Base-by-base conservation (phyloP, 2,888 invertebrate species). In the Cylloceria caligata region DNA sequence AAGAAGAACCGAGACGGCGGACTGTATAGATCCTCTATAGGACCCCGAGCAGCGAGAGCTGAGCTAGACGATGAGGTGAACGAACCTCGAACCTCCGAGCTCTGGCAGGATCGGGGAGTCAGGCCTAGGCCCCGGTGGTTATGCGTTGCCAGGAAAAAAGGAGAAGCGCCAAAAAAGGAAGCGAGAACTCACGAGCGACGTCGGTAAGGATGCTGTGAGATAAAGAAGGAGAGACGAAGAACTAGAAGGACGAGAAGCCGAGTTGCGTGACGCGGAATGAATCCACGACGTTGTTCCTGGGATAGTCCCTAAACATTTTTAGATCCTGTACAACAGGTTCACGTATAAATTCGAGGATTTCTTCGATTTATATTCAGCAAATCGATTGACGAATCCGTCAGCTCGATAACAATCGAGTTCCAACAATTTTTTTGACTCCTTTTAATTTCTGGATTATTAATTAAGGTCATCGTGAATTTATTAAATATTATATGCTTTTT, bases 51-150 rank as follows among this genome's bases (percentile, higher is more conserved):
- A 62, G 62, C 52, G 64, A 34, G 65, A 67, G 75, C 19, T 30
- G 13, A n/a, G 74, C 88, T 86, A 89, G 89, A 86, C 88, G 85
- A 85, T 81, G 89, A 91, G 92, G 93, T 93, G 91, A 93, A 93
- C 90, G 92, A 93, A 92, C 93, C 90, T 91, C 91, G 88, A 91
- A 92, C 87, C 89, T 89, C 79, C 79, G 77, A 84, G 57, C 60
- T 68, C 68, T 57, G 67, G 64, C 67, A 57, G 34, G 45, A 49
- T 24, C 47, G 74, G 68, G 74, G 74, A 62, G 42, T 52, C 68
- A 71, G 65, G 55, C 75, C 71, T 68, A 62, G 68, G 45, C 67
- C 42, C 39, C 42, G 21, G 16, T 42, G 49, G 47, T 65, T 30
- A 57, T 30, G 55, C 13, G 42, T 42, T 42, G 69, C 47, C 71